Evolutionary conservation across 2,888 invertebrate species (phyloP).

Genomic region (Elysia crispata): DNA sequence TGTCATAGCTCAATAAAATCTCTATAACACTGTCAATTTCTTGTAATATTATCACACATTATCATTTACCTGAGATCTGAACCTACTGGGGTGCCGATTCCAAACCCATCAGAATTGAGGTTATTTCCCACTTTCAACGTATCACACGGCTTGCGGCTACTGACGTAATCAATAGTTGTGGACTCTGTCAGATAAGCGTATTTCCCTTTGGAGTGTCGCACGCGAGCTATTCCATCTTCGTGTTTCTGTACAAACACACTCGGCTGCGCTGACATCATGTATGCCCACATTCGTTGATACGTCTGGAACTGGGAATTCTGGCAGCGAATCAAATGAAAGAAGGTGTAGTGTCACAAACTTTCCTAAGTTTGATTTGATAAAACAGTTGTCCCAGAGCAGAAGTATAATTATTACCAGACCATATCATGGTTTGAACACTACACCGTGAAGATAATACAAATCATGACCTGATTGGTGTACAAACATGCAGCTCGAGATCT

Average conservation of each 20-base stretch:
- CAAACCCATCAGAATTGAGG: conserved; percentile 91
- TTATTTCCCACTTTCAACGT: conserved; percentile 86
- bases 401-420: no score
- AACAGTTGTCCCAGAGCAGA: no score
- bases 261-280: conserved; percentile 85
- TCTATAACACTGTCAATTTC: no score
- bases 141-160: conserved; percentile 86
- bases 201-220: conserved; percentile 82
- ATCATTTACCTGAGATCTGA: conserved; percentile 63
- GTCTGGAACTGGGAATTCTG: conserved; percentile 91
- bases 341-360: no score
- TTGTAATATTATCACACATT: no score
- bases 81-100: conserved; percentile 84
- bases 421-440: no score
- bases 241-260: conserved; percentile 88
- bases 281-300: conserved; percentile 96
- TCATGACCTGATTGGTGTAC: no score
- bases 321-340: no score
- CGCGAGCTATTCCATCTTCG: conserved; percentile 88
- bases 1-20: no score
- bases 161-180: conserved; percentile 87
- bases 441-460: no score
- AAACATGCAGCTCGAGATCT: no score
- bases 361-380: no score
- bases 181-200: conserved; percentile 81